Conservation (phyloP, 2,888 invertebrate genomes). For the Chaetoderma sp. region DNA sequence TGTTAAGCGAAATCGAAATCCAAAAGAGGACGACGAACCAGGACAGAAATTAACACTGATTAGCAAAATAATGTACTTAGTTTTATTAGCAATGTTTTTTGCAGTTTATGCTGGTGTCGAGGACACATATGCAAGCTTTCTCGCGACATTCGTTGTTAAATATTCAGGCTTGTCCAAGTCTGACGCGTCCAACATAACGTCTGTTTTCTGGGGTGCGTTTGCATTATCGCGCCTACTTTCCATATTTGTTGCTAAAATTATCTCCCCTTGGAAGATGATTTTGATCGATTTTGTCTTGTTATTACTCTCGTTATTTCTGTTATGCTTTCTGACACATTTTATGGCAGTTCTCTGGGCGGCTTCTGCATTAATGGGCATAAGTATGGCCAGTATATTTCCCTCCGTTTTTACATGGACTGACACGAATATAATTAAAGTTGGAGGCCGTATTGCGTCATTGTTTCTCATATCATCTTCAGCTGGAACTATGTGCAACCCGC, state of each 20-base stretch:
- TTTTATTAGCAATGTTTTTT: constrained; percentile 60
- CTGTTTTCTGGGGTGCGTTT: constrained; percentile 69
- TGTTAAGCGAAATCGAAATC: constrained; percentile 6
- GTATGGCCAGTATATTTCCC: constrained; percentile 70
- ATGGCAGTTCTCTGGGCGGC: constrained; percentile 62
- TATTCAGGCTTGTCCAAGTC: constrained; percentile 56
- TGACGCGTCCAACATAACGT: constrained; percentile 59
- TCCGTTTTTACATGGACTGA: constrained; percentile 69
- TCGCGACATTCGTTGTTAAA: constrained; percentile 63
- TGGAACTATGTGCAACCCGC: constrained; percentile 67
- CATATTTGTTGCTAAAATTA: constrained; percentile 61
- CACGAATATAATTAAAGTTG: constrained; percentile 62
- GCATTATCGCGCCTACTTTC: constrained; percentile 64
- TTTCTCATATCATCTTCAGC: constrained; percentile 66
- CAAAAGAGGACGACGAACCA: constrained; percentile 12
- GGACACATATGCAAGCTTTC: constrained; percentile 64
- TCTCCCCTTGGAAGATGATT: constrained; percentile 62
- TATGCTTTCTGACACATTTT: constrained; percentile 42
- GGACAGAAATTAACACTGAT: constrained; percentile 19
- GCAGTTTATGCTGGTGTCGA: constrained; percentile 67
- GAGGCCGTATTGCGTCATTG: constrained; percentile 66
- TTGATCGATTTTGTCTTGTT: constrained; percentile 53
- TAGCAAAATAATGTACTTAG: constrained; percentile 53
- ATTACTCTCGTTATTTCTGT: constrained; percentile 5
- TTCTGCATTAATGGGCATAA: constrained; percentile 62